These are phyloP conservation scores for Typhlichthys eigenmanni DNA, from an alignment of 2,797 vertebrate genomes.

Conservation along the genomic window DNA sequence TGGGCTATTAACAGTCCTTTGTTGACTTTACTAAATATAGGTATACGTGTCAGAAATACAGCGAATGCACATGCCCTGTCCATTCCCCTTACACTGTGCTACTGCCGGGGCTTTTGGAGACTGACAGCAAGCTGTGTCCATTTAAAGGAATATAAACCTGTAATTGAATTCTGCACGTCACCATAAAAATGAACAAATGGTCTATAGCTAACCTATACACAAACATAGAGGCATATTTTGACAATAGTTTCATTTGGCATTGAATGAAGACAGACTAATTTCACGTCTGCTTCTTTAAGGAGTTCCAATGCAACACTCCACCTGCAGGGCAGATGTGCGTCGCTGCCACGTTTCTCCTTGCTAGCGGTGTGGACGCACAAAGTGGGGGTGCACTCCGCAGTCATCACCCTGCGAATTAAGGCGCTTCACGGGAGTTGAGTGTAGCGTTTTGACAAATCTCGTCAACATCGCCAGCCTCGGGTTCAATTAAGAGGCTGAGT, in stretches of 20 bases:
- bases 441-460: conserved; percentile 27
- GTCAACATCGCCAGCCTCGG: conserved; percentile 11
- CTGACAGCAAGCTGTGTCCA: conserved; percentile 39
- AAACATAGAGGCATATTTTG: no score
- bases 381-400: conserved; percentile 61
- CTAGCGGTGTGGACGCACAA: conserved; percentile 46
- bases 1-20: conserved; percentile 43
- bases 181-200: conserved; percentile 43
- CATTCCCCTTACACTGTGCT: conserved; percentile 36
- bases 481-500: conserved; percentile 12
- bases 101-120: conserved; percentile 36
- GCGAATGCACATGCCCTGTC: conserved; percentile 36
- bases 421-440: conserved; percentile 51
- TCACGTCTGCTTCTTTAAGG: conserved; percentile 8
- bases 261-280: no score
- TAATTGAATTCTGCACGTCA: conserved; percentile 52
- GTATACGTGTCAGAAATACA: conserved; percentile 45
- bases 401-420: conserved; percentile 21
- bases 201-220: no score
- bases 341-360: conserved; percentile 68
- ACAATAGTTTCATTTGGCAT: no score
- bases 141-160: conserved; percentile 55
- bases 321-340: conserved; percentile 69
- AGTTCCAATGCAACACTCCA: conserved; percentile 39
- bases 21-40: conserved; percentile 43